Evolutionary conservation across 2,888 invertebrate species (phyloP).

Genomic region (Zygaena filipendulae): DNA sequence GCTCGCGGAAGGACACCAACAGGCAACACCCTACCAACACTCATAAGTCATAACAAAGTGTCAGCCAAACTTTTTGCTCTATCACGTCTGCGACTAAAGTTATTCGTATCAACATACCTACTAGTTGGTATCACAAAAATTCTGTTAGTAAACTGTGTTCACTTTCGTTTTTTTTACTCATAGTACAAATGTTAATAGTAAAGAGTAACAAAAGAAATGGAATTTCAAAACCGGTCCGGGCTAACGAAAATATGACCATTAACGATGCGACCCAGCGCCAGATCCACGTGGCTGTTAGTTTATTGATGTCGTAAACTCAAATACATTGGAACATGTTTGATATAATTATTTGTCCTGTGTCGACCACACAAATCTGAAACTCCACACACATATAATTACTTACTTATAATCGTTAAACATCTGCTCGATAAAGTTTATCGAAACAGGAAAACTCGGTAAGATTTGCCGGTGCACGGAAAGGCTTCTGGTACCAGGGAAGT

Average conservation of each 20-base stretch:
- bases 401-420: too few species aligned
- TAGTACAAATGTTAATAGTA: conserved; percentile 48
- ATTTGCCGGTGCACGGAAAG: conserved; percentile 36
- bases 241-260: conserved; percentile 52
- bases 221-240: conserved; percentile 40
- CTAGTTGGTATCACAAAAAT: too few species aligned
- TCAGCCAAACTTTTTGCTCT: conserved; percentile 41
- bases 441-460: conserved; percentile 54
- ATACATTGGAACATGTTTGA: background rate
- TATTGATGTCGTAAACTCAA: background rate
- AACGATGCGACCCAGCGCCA: conserved; percentile 30
- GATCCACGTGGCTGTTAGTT: conserved; percentile 31
- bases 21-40: conserved; percentile 25
- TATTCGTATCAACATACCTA: too few species aligned
- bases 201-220: conserved; percentile 33
- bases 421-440: conserved; percentile 44
- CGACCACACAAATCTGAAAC: too few species aligned
- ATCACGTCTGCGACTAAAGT: too few species aligned
- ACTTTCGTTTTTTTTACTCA: conserved; percentile 17
- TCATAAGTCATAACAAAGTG: conserved; percentile 37
- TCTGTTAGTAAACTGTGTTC: too few species aligned
- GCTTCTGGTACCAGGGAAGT: conserved; percentile 33
- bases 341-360: too few species aligned
- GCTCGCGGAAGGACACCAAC: conserved; percentile 40
- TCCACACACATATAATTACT: too few species aligned